Base-by-base conservation (phyloP, 2,888 invertebrate species). In the Eupeodes luniger region DNA sequence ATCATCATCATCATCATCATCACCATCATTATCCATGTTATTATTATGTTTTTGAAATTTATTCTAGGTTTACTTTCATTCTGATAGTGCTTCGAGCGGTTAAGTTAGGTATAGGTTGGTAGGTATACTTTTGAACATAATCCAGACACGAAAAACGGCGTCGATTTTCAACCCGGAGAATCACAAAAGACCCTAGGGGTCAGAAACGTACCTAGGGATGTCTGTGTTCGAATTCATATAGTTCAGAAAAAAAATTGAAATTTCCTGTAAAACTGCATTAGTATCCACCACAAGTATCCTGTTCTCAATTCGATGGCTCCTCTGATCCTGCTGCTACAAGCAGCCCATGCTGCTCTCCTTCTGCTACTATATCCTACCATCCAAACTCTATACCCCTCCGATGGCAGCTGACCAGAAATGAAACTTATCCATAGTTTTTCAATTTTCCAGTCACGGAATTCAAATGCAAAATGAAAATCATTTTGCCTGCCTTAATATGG, bases 381-480 rank as follows among this genome's bases (percentile, higher is more conserved):
- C 57, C 47, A 69, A 61, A 53, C 40, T 69, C 14, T 49, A 40
- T 27, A 27, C 27, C 27, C 27, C 27, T 19, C 49, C 61, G 61
- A 81, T 86, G 81, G 85, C 85, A 86, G 53, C 85, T 86, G 85
- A 86, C 85, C 85, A 86, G 74, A 86, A 78, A 74, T 81, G 85
- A 81, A 81, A 81, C 69, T 62, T 61, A 86, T 86, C 81, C 81
- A 81, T 69, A 78, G 85, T 81, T 86, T 86, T 81, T 86, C 85
- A 86, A 86, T 86, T 86, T 86, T 86, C 85, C 75, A 86, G 85
- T 86, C 85, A 86, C 85, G 85, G 49, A 81, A 81, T 86, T 81
- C 81, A 74, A 81, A 86, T 78, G 74, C 81, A 74, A 78, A 81
- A 81, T 81, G 61, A 57, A 27, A 85, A 81, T 75, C 67, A 67